Percentiles rank a stretch among this genome's conserved stretches.
Conservation (phyloP, 2,113 vertebrate genomes). For the Sinocyclocheilus maitianheensis region DNA sequence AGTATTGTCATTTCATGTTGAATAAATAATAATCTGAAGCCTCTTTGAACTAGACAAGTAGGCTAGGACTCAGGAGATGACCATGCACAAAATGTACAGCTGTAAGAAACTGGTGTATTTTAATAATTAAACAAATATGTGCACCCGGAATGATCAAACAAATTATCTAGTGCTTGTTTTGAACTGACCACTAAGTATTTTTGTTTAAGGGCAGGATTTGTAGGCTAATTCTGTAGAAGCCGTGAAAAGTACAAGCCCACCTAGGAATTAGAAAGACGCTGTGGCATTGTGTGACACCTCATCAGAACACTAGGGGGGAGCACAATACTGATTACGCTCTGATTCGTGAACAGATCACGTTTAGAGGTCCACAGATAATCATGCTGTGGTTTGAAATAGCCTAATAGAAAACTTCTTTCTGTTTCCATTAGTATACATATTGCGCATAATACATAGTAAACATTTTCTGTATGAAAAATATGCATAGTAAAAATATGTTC, state of each 20-base stretch:
- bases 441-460: no score
- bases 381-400: not conserved
- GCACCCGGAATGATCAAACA: not conserved
- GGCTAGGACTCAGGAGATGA: not conserved
- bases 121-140: not conserved
- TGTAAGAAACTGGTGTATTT: not conserved
- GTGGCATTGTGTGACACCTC: not conserved
- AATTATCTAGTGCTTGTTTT: not conserved
- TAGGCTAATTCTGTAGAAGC: not conserved
- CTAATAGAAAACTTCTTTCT: not conserved
- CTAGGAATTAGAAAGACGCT: not conserved
- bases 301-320: conserved; percentile 7
- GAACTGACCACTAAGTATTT: not conserved
- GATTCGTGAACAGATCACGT: not conserved
- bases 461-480: not conserved
- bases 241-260: not conserved
- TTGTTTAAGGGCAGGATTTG: not conserved
- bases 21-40: not conserved
- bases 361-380: not conserved
- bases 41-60: not conserved
- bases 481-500: not conserved
- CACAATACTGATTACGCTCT: not conserved
- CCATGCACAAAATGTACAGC: not conserved
- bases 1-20: not conserved
- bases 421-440: not conserved